These are phyloP conservation scores for Drosophila oshimai DNA, from an alignment of 1,140 invertebrate genomes.

Conservation along the genomic window DNA sequence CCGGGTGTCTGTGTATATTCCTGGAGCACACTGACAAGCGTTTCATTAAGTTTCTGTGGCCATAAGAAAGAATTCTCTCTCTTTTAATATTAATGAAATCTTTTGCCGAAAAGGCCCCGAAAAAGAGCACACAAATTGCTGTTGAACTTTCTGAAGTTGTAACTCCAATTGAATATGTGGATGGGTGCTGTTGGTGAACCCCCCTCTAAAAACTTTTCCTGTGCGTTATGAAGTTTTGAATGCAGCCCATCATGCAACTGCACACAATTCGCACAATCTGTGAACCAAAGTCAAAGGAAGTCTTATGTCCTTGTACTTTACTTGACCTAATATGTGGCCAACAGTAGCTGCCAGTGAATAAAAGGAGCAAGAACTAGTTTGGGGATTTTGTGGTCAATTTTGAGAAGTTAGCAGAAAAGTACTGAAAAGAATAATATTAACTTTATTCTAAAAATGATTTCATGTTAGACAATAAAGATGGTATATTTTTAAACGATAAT, in stretches of 20 bases:
- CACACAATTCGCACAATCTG: constrained; percentile 10
- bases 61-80: constrained; percentile 28
- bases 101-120: constrained; percentile 39
- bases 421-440: too few relatives aligned
- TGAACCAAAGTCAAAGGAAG: neutral
- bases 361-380: too few relatives aligned
- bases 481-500: too few relatives aligned
- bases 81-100: constrained; percentile 74
- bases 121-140: constrained; percentile 50
- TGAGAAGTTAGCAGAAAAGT: too few relatives aligned
- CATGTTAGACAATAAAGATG: too few relatives aligned
- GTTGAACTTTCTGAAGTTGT: constrained; percentile 47
- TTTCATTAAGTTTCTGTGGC: constrained; percentile 66
- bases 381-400: neutral
- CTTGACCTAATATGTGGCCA: neutral
- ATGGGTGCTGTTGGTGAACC: neutral
- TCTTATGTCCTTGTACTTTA: neutral
- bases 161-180: constrained; percentile 70
- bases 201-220: constrained; percentile 13
- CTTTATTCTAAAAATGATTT: too few relatives aligned
- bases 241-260: constrained; percentile 15
- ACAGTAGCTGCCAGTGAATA: neutral
- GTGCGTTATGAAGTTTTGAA: constrained; percentile 38
- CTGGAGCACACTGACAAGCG: constrained; percentile 47
- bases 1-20: neutral